Percentiles rank a stretch among this genome's conserved stretches.
Evolutionary conservation across 2,888 invertebrate species (phyloP).

Genomic region (Hirtodrosophila alboralis): DNA sequence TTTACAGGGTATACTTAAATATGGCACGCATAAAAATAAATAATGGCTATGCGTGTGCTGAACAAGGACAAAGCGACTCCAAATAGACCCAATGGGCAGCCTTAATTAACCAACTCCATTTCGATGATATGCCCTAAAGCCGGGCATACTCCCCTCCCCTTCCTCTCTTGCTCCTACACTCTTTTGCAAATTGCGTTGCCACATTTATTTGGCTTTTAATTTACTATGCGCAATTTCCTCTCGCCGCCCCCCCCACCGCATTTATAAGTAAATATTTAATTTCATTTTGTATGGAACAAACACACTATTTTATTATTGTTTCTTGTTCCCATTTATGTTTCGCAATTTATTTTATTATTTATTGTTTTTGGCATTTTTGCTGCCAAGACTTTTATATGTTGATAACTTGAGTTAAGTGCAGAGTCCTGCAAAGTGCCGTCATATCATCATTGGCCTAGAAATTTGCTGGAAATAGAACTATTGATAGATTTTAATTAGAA

Average conservation of each 20-base stretch:
- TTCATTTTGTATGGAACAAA: constrained; percentile 1
- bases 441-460: constrained; percentile 21
- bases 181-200: constrained; percentile 19
- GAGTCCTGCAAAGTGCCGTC: constrained; percentile 54
- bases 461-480: neutral
- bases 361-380: constrained; percentile 68
- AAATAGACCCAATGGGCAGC: constrained; percentile 51
- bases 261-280: constrained; percentile 29
- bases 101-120: constrained; percentile 58
- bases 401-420: constrained; percentile 46
- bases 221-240: constrained; percentile 67
- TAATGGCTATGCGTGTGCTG: constrained; percentile 60
- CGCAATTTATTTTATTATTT: constrained; percentile 63
- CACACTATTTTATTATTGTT: constrained; percentile 15
- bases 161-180: neutral
- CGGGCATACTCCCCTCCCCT: no score
- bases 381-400: constrained; percentile 61
- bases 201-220: constrained; percentile 58
- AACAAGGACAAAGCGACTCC: constrained; percentile 65
- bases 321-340: constrained; percentile 23
- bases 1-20: constrained; percentile 43
- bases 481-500: no score
- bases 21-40: constrained; percentile 72
- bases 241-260: constrained; percentile 46
- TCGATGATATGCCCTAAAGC: neutral